Evolutionary conservation across 2,888 invertebrate species (phyloP).

Genomic region (Coelopa pilipes): DNA sequence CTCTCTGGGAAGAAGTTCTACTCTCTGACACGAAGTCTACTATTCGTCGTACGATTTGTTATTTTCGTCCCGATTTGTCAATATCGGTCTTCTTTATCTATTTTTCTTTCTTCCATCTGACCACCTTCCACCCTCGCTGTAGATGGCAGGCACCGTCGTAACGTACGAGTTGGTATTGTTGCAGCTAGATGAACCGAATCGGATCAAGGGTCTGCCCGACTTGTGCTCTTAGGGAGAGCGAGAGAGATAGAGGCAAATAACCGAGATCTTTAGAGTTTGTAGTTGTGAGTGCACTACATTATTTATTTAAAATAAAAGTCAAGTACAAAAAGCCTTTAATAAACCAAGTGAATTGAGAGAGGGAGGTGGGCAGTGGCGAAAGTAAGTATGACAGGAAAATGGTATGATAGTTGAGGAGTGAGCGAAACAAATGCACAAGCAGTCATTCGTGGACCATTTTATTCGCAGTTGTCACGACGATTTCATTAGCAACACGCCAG

Average conservation of each 20-base stretch:
- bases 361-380: not conserved
- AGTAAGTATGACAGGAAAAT: not conserved
- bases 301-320: too few relatives aligned
- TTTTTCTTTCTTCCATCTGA: conserved; percentile 2
- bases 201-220: conserved; percentile 56
- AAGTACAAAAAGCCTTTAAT: too few relatives aligned
- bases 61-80: too few relatives aligned
- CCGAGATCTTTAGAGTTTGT: not conserved
- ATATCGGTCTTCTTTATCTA: conserved; percentile 13
- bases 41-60: conserved; percentile 70
- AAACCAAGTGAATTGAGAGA: not conserved
- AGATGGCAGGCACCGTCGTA: conserved; percentile 74
- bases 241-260: not conserved
- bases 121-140: conserved; percentile 42
- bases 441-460: not conserved
- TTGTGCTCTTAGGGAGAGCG: conserved; percentile 52
- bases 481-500: conserved; percentile 9
- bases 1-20: conserved; percentile 74
- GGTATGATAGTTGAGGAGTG: not conserved
- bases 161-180: conserved; percentile 76
- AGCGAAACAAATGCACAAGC: not conserved
- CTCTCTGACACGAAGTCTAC: conserved; percentile 70
- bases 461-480: conserved; percentile 16
- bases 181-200: conserved; percentile 69
- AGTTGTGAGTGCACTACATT: not conserved